Percentiles rank a stretch among this genome's conserved stretches.
These are phyloP conservation scores for Aphodius sticticus DNA, from an alignment of 2,888 invertebrate species.

Conservation along the genomic window DNA sequence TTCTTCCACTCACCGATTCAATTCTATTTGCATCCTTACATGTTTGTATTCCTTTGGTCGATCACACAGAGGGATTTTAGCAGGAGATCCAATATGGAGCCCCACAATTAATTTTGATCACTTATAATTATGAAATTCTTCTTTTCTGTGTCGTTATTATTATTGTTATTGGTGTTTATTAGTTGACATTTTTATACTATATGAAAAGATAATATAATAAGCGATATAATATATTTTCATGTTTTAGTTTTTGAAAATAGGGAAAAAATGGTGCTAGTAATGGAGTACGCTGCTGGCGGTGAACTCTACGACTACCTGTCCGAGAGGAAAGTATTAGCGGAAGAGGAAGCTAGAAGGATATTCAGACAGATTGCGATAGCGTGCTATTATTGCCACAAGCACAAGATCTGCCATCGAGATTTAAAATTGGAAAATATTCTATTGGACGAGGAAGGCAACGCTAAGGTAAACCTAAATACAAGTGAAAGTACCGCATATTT, in stretches of 20 bases:
- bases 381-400: slow-evolving; percentile 97
- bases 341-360: slow-evolving; percentile 92
- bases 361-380: slow-evolving; percentile 97
- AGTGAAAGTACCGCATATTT: not conserved
- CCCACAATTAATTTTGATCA: no score
- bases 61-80: no score
- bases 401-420: slow-evolving; percentile 96
- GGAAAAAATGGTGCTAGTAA: slow-evolving; percentile 98
- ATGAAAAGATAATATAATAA: not conserved
- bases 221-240: not conserved
- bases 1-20: no score
- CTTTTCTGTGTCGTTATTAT: no score
- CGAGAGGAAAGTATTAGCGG: slow-evolving; percentile 87
- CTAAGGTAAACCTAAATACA: slow-evolving; percentile 72
- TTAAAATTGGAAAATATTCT: slow-evolving; percentile 95
- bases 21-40: no score
- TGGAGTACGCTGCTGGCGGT: slow-evolving; percentile 99
- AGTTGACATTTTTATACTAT: not conserved
- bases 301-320: slow-evolving; percentile 97
- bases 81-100: no score
- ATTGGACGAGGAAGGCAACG: slow-evolving; percentile 91
- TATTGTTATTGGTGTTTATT: no score
- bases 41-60: no score
- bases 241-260: slow-evolving; percentile 96
- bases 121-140: no score